Percentiles rank a stretch among this genome's conserved stretches.
These are phyloP conservation scores for Sinhomidia bicolor DNA, from an alignment of 2,888 invertebrate species.

Conservation along the genomic window DNA sequence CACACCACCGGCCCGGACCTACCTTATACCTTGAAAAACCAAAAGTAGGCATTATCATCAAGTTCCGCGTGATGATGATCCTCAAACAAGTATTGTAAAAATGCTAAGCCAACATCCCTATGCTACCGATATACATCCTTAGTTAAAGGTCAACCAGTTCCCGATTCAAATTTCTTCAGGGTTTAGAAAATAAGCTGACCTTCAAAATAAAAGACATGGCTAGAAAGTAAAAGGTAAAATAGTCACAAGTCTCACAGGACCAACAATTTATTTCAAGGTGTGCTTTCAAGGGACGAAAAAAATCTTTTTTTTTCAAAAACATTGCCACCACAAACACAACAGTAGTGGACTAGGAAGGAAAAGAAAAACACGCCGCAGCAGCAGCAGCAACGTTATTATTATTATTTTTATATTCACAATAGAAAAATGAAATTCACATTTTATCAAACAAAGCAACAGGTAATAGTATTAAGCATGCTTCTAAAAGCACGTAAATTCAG, in stretches of 20 bases:
- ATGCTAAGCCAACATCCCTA: no score
- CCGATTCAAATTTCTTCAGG: slow-evolving; percentile 37
- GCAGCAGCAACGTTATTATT: no score
- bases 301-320: not conserved
- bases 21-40: slow-evolving; percentile 57
- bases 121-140: slow-evolving; percentile 25
- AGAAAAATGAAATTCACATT: not conserved
- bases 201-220: slow-evolving; percentile 29
- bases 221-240: slow-evolving; percentile 73
- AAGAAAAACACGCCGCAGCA: no score
- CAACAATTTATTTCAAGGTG: slow-evolving; percentile 56
- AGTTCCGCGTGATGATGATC: no score
- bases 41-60: not conserved
- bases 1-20: not conserved
- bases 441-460: not conserved
- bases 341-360: slow-evolving; percentile 21
- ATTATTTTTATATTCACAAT: no score
- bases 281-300: slow-evolving; percentile 43
- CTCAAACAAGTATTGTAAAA: slow-evolving; percentile 24
- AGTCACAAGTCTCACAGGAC: no score
- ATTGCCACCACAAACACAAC: not conserved
- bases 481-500: not conserved
- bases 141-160: slow-evolving; percentile 40
- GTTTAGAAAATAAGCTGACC: slow-evolving; percentile 46
- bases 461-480: not conserved